A percentile compares a stretch with the other conserved stretches of the same genome.
phyloP scores from a whole-genome alignment of 2,888 invertebrate species.

The Tenthredo notha region DNA sequence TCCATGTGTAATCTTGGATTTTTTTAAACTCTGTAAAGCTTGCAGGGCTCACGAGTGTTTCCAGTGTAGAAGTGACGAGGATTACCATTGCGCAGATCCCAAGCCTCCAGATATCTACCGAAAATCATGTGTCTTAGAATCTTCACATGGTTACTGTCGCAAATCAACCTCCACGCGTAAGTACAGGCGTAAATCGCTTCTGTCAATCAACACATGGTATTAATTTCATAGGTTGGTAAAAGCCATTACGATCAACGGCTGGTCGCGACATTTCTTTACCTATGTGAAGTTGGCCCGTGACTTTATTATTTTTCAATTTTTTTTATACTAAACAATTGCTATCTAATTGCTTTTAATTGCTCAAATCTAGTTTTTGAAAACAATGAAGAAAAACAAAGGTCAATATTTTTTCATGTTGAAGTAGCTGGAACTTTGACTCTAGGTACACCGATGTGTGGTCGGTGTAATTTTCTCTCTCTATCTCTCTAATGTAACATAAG shows the following conservation, averaged over 20 bases:
- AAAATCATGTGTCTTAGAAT: slow-evolving; percentile 59
- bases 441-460: too few species aligned
- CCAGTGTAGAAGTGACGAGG: slow-evolving; percentile 66
- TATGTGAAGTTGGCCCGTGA: too few species aligned
- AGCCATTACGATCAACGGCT: not conserved
- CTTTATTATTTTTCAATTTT: too few species aligned
- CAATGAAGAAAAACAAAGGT: too few species aligned
- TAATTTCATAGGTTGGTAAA: not conserved
- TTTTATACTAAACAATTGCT: too few species aligned
- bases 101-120: slow-evolving; percentile 60
- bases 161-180: slow-evolving; percentile 66
- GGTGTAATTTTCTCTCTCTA: too few species aligned
- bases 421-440: too few species aligned
- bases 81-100: slow-evolving; percentile 63
- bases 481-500: too few species aligned
- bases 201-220: not conserved
- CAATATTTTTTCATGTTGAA: too few species aligned
- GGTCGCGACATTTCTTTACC: not conserved
- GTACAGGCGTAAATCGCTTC: slow-evolving; percentile 38
- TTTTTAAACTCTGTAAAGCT: slow-evolving; percentile 55
- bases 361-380: too few species aligned
- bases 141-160: slow-evolving; percentile 65
- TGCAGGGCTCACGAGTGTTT: slow-evolving; percentile 66
- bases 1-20: not conserved
- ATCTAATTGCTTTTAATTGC: too few species aligned